phyloP scores from a whole-genome alignment of 2,113 vertebrate genomes.

The Larimichthys crocea region DNA sequence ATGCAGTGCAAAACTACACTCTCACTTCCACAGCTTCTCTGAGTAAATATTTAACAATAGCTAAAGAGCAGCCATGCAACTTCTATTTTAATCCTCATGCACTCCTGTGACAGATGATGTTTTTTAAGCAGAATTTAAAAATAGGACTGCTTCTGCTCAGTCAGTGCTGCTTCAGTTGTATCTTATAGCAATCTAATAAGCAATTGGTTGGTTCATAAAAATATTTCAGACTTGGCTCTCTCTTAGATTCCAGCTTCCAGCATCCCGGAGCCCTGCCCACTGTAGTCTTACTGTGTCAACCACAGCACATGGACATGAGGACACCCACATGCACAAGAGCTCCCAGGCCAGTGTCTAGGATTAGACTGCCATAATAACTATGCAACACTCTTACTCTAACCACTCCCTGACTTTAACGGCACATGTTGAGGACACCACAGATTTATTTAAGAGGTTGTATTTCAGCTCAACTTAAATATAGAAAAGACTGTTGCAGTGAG shows the following conservation, averaged over 20 bases:
- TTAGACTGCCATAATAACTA: constrained; percentile 73
- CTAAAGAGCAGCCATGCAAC: constrained; percentile 63
- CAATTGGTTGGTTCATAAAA: constrained; percentile 10
- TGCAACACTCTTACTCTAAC: constrained; percentile 54
- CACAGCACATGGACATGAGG: constrained; percentile 34
- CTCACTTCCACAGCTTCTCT: constrained; percentile 54
- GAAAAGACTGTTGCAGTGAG: constrained; percentile 36
- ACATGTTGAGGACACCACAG: constrained; percentile 39
- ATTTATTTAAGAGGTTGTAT: constrained; percentile 63
- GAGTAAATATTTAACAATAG: constrained; percentile 76
- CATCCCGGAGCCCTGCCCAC: constrained; percentile 23
- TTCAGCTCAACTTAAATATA: constrained; percentile 69
- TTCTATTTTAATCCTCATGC: constrained; percentile 75
- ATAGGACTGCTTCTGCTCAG: constrained; percentile 56
- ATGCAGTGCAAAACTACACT: constrained; percentile 46
- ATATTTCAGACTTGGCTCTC: constrained; percentile 14
- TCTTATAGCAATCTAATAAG: constrained; percentile 27
- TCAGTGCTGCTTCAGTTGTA: not conserved
- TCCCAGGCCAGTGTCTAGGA: constrained; percentile 58
- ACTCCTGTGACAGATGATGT: constrained; percentile 64
- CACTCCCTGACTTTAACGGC: constrained; percentile 51
- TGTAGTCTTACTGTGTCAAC: constrained; percentile 30
- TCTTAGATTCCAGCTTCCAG: constrained; percentile 16
- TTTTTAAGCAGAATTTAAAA: constrained; percentile 60
- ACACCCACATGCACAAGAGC: constrained; percentile 58